phyloP scores from a whole-genome alignment of 2,113 vertebrate species.

The Siphamia tubifer region DNA sequence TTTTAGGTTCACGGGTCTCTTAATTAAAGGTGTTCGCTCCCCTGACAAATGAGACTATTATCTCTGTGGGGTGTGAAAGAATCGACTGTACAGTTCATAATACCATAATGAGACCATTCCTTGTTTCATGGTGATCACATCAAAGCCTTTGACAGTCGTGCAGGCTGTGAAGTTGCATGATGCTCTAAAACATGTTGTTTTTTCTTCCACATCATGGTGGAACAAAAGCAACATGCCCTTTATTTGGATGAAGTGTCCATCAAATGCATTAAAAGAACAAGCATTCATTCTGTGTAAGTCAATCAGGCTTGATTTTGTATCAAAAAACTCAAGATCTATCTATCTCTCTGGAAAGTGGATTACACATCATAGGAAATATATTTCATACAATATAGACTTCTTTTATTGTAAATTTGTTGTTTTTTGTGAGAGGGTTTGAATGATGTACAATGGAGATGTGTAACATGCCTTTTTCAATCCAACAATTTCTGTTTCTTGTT shows the following conservation, averaged over 20 bases:
- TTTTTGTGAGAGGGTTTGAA: no score
- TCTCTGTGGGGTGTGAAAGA: conserved; percentile 51
- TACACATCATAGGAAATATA: no score
- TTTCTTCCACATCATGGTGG: not conserved
- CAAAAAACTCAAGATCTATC: no score
- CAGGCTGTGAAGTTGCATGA: not conserved
- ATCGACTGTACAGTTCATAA: conserved; percentile 39
- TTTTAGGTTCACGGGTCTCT: conserved; percentile 50
- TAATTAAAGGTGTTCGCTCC: conserved; percentile 53
- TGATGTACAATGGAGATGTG: no score
- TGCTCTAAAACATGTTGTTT: not conserved
- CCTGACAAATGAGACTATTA: conserved; percentile 66
- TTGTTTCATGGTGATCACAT: conserved; percentile 5
- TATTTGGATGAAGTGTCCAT: no score
- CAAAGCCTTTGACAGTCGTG: not conserved
- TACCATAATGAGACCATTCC: conserved; percentile 49
- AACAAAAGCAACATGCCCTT: no score
- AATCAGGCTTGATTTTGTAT: not conserved
- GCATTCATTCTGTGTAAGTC: not conserved
- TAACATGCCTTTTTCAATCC: no score
- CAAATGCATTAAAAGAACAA: not conserved
- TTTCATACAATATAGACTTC: no score
- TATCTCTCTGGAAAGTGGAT: no score
- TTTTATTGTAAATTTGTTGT: no score
- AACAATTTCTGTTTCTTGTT: no score